Evolutionary conservation across 2,797 vertebrate genomes (phyloP).

Genomic region (Lophotriccus pileatus): DNA sequence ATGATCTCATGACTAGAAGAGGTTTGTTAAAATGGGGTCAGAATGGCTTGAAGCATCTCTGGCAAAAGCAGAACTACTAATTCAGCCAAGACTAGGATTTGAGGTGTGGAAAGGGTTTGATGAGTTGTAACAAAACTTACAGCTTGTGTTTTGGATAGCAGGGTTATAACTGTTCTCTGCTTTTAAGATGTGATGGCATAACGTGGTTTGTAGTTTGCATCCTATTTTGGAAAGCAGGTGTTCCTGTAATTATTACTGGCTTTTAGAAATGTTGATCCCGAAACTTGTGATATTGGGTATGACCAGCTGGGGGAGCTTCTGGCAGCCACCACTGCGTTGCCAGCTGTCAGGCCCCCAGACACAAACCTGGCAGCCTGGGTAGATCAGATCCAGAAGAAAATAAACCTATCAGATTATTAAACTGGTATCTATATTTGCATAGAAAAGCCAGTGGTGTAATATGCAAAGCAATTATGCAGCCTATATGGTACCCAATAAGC

Average conservation of each 20-base stretch:
- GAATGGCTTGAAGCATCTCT: not conserved
- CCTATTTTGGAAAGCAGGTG: not conserved
- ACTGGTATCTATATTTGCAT: not conserved
- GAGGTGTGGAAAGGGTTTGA: not conserved
- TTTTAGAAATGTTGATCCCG: not conserved
- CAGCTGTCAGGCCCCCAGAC: not conserved
- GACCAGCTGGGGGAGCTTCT: not conserved
- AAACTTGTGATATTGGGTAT: not conserved
- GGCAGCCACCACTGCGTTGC: not conserved
- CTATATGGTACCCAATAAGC: not conserved
- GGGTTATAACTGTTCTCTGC: not conserved
- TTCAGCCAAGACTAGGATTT: not conserved
- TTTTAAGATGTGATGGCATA: not conserved
- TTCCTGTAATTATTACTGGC: not conserved
- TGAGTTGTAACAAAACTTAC: not conserved
- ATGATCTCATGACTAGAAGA: not conserved
- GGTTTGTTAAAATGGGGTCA: not conserved
- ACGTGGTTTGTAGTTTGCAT: not conserved
- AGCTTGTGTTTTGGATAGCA: fast-evolving
- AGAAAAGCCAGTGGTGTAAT: not conserved
- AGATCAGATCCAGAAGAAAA: not conserved
- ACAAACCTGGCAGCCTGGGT: not conserved
- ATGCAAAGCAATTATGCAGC: not conserved
- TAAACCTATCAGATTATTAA: not conserved
- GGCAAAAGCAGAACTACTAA: not conserved